Evolutionary conservation across 2,113 vertebrate species (phyloP).

Genomic region (Syrmaticus mikado): DNA sequence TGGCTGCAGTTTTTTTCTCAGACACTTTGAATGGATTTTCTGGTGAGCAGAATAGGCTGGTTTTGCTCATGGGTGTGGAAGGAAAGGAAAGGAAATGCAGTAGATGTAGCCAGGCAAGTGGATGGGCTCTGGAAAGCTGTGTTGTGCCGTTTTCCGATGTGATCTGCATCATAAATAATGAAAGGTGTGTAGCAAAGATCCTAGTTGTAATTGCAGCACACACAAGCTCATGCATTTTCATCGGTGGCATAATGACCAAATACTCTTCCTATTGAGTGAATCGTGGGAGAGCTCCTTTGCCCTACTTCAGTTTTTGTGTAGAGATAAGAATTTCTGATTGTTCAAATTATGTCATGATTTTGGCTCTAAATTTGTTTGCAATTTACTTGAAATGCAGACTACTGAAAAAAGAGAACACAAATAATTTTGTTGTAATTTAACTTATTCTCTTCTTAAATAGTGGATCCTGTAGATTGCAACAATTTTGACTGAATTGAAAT

Average conservation of each 20-base stretch:
- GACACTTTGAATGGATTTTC: not conserved
- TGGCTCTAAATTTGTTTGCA: not conserved
- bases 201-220: not conserved
- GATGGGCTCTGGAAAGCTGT: not conserved
- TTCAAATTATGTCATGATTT: not conserved
- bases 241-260: not conserved
- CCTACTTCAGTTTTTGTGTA: not conserved
- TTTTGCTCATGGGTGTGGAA: not conserved
- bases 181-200: not conserved
- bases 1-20: not conserved
- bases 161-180: not conserved
- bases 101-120: not conserved
- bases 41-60: not conserved
- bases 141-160: not conserved
- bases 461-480: not conserved
- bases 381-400: not conserved
- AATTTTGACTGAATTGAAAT: not conserved
- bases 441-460: not conserved
- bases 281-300: not conserved
- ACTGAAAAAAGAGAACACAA: not conserved
- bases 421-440: not conserved
- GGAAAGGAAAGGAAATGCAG: not conserved
- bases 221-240: not conserved
- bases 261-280: not conserved
- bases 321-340: not conserved